Percentiles rank a stretch among this genome's conserved stretches.
phyloP scores from a whole-genome alignment of 2,113 vertebrate genomes.

The Lota lota region DNA sequence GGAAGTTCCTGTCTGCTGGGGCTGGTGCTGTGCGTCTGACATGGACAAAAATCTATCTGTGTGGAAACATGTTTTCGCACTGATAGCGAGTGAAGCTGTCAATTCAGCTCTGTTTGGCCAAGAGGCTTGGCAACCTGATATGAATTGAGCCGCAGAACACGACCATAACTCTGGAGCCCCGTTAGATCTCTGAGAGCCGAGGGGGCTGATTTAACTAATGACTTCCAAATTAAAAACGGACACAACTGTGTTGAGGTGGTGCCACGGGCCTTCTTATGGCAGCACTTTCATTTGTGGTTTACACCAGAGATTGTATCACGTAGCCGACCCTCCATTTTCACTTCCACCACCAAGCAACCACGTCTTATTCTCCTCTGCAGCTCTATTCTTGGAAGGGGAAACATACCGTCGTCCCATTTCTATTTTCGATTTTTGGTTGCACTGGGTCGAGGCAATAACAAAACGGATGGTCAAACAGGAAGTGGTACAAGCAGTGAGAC shows the following conservation, averaged over 20 bases:
- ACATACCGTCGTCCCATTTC: constrained; percentile 1
- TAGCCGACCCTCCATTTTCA: neutral
- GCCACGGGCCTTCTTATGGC: too few species aligned
- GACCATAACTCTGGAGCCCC: neutral
- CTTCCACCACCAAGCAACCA: neutral
- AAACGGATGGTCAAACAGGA: too few species aligned
- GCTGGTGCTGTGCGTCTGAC: neutral
- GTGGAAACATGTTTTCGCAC: constrained; percentile 1
- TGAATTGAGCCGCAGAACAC: neutral
- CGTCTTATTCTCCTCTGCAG: neutral
- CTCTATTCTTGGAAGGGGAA: constrained; percentile 3
- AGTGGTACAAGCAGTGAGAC: too few species aligned
- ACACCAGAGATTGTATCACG: neutral
- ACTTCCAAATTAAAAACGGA: too few species aligned
- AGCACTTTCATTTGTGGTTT: neutral
- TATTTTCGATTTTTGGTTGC: constrained; percentile 2
- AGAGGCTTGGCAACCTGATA: neutral
- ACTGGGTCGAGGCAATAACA: too few species aligned
- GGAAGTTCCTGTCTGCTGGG: constrained; percentile 7
- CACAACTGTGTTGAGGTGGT: too few species aligned
- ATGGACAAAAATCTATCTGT: neutral
- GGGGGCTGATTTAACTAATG: neutral
- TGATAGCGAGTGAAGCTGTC: constrained; percentile 5
- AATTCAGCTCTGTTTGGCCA: neutral
- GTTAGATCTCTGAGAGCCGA: neutral